Evolutionary conservation across 2,113 vertebrate species (phyloP).

Genomic region (Corythaeola cristata): DNA sequence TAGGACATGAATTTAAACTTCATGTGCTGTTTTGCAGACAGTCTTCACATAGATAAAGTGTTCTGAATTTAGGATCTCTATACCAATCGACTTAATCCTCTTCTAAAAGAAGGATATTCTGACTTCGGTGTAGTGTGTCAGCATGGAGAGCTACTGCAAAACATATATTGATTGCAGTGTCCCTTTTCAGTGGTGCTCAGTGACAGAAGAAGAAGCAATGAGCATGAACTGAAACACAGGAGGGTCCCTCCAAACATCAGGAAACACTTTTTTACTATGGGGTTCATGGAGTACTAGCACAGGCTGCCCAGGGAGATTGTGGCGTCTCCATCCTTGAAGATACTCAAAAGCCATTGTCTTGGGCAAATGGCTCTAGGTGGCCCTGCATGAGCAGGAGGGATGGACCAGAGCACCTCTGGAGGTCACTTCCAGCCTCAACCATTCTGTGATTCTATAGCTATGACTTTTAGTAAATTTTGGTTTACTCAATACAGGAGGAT

Average conservation of each 20-base stretch:
- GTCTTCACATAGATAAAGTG: not conserved
- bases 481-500: not conserved
- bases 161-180: not conserved
- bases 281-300: not conserved
- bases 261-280: not conserved
- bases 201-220: not conserved
- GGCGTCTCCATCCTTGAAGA: not conserved
- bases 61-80: not conserved
- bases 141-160: not conserved
- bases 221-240: not conserved
- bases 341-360: not conserved
- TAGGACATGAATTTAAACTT: not conserved
- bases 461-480: not conserved
- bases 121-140: not conserved
- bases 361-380: not conserved
- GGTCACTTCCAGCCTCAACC: not conserved
- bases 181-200: not conserved
- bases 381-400: not conserved
- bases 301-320: not conserved
- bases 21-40: not conserved
- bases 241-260: not conserved
- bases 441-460: not conserved
- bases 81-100: not conserved
- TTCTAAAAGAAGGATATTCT: not conserved
- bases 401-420: not conserved